Evolutionary conservation across 64 coral and sea anemone species (phyloP), one percentile per base, ranked within the genome.

Genomic region (Acropora yongei): DNA sequence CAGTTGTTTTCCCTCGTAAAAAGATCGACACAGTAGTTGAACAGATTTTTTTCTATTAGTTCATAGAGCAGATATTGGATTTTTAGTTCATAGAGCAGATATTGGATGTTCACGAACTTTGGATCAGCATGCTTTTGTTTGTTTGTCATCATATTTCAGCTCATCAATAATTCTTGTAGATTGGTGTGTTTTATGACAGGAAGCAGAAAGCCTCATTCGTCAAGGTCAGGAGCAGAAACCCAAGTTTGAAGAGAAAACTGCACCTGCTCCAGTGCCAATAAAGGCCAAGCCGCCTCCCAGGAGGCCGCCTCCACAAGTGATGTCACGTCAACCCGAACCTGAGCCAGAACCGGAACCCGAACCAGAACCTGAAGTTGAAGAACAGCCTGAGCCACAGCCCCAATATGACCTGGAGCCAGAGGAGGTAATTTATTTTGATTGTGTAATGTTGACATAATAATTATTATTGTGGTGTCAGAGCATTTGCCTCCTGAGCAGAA

Each of bases 211-310:
- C 1, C 48, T 98, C 13, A 98, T 98, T 83, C 68, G 79, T 9
- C 79, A 89, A 87, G 96, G 96, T 20, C 95, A 95, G 67, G 88
- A 82, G 45, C 80, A 95, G 75, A 93, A 97, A 83, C 92, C 69
- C 2, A 73, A 63, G 44, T 97, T 88, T 88, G 43, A 88, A 47
- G 95, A 97, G 41, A 89, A 86, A 47, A 94, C 40, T 51, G 86
- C 81, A 5, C 81, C 92, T 49, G 80, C 88, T 66, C 80, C 95
- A 17, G 82, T 79, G 14, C 95, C 95, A 44, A 40, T 49, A 0
- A 97, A 94, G 57, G 74, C 57, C 46, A 97, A 87, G 68, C 92
- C 95, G 10, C 83, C 88, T 10, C 44, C 85, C 17, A 97, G 69
- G 82, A 92, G 79, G 43, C 90, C 96, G 14, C 74, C 84, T 43